phyloP scores from a whole-genome alignment of 2,113 vertebrate species.

The Lutjanus erythropterus region DNA sequence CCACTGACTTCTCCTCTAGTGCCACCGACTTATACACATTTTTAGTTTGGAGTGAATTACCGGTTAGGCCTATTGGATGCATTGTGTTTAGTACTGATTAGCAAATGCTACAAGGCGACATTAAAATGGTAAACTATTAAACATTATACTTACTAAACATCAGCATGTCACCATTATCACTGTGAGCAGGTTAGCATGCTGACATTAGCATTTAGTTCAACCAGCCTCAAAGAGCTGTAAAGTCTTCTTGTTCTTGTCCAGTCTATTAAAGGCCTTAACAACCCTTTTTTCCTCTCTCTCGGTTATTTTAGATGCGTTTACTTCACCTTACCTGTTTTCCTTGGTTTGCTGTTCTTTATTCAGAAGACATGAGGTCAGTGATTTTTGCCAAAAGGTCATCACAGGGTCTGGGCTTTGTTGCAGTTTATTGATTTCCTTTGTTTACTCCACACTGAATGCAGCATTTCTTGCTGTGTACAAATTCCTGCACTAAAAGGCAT shows the following conservation, averaged over 20 bases:
- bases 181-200: too few relatives aligned
- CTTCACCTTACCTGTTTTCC: neutral
- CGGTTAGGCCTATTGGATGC: neutral
- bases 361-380: slow-evolving; percentile 9
- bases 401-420: slow-evolving; percentile 31
- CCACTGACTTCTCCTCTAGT: too few relatives aligned
- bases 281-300: too few relatives aligned
- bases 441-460: slow-evolving; percentile 20
- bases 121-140: neutral
- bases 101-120: too few relatives aligned
- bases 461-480: slow-evolving; percentile 26
- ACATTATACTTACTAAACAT: neutral
- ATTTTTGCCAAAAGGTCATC: slow-evolving; percentile 29
- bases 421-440: slow-evolving; percentile 37
- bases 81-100: neutral
- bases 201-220: too few relatives aligned
- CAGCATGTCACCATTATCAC: neutral
- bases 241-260: neutral
- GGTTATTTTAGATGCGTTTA: neutral
- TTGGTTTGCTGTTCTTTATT: neutral
- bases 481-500: slow-evolving; percentile 25
- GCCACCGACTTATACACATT: too few relatives aligned
- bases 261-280: neutral
- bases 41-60: too few relatives aligned
- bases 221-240: neutral